Percentiles rank a stretch among this genome's conserved stretches.
These are phyloP conservation scores for Nothocercus nigrocapillus DNA, from an alignment of 2,113 vertebrate species.

Conservation along the genomic window DNA sequence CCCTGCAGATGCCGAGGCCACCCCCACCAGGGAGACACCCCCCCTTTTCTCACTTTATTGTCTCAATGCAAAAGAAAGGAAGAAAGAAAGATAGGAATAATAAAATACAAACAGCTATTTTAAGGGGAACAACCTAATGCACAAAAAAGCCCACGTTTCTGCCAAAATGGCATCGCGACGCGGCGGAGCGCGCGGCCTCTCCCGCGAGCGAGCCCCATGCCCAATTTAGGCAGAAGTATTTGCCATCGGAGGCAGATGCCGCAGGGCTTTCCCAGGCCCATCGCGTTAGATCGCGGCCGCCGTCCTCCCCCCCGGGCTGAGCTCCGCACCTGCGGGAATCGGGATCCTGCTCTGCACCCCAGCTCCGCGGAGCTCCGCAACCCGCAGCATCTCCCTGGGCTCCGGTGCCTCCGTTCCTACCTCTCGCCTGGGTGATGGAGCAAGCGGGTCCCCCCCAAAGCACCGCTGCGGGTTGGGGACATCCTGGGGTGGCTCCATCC, in stretches of 20 bases:
- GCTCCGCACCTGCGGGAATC: no score
- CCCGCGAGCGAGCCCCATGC: not conserved
- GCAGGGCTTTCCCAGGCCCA: not conserved
- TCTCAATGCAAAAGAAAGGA: not conserved
- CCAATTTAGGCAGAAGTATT: conserved; percentile 46
- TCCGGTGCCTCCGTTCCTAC: no score
- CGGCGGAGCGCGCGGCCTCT: not conserved
- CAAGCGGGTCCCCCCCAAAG: rapidly evolving
- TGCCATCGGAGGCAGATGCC: not conserved
- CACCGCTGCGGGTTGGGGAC: no score
- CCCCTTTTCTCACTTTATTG: not conserved
- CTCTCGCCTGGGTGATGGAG: not conserved
- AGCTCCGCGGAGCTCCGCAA: rapidly evolving
- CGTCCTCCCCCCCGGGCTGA: not conserved
- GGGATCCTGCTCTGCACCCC: not conserved
- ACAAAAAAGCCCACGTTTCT: not conserved
- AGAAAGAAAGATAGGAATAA: not conserved
- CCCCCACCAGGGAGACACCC: not conserved
- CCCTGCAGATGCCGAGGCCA: no score
- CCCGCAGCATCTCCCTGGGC: no score
- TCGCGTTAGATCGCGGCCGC: not conserved
- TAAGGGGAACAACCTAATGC: conserved; percentile 49
- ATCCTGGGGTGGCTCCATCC: no score
- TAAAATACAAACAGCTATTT: conserved; percentile 1
- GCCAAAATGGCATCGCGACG: not conserved